Percentiles rank a stretch among this genome's conserved stretches.
phyloP scores from a whole-genome alignment of 1,140 invertebrate species.

The Eciton burchellii region DNA sequence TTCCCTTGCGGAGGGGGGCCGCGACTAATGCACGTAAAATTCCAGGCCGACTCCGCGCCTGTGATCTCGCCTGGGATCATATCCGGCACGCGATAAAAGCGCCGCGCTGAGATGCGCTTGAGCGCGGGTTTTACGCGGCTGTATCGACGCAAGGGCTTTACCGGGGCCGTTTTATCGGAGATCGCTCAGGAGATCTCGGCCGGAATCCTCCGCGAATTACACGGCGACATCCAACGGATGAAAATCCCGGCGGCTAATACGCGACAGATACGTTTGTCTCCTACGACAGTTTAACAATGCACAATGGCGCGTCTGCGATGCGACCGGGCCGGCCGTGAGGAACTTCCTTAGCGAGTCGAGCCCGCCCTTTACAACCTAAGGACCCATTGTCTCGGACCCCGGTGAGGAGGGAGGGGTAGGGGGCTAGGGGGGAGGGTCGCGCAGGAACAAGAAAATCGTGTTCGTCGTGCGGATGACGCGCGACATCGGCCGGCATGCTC shows the following conservation, averaged over 20 bases:
- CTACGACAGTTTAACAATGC: slow-evolving; percentile 20
- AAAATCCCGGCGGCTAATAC: slow-evolving; percentile 1
- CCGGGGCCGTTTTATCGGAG: too few species aligned
- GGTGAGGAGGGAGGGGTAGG: slow-evolving; percentile 47
- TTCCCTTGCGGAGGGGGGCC: neutral
- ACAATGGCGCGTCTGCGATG: slow-evolving; percentile 44
- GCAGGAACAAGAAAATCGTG: slow-evolving; percentile 75
- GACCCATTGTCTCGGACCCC: slow-evolving; percentile 71
- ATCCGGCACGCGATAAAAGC: slow-evolving; percentile 5
- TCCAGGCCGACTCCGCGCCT: neutral
- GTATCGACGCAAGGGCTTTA: slow-evolving; percentile 12
- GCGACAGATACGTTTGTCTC: slow-evolving; percentile 28
- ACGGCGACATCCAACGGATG: neutral
- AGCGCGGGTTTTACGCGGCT: slow-evolving; percentile 14
- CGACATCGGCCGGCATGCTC: slow-evolving; percentile 67
- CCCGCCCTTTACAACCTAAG: slow-evolving; percentile 71
- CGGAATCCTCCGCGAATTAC: neutral
- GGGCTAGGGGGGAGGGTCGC: too few species aligned
- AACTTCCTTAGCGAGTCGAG: slow-evolving; percentile 72
- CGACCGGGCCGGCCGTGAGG: neutral
- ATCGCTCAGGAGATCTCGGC: neutral
- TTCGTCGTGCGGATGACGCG: slow-evolving; percentile 73
- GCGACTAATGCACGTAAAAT: slow-evolving; percentile 28
- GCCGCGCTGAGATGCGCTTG: neutral
- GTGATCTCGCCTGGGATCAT: neutral